These are phyloP conservation scores for Caenorhabditis uteleia DNA, from an alignment of 2,888 invertebrate genomes.

Conservation along the genomic window DNA sequence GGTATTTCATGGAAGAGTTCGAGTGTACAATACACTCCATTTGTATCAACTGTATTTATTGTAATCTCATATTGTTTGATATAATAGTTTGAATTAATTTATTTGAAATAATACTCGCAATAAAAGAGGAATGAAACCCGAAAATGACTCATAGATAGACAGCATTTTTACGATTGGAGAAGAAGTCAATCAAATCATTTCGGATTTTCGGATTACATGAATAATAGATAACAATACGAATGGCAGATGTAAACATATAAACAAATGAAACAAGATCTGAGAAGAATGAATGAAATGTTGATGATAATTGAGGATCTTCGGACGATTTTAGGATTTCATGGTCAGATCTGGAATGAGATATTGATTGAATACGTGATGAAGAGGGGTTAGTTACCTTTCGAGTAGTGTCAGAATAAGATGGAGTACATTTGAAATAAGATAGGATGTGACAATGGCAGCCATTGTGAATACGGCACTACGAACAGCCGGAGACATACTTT, in stretches of 20 bases:
- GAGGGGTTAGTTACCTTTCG: no score
- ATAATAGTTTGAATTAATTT: not conserved
- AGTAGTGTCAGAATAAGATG: conserved; percentile 63
- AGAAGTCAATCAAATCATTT: conserved; percentile 46
- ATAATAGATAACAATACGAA: conserved; percentile 67
- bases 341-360: conserved; percentile 47
- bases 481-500: conserved; percentile 50
- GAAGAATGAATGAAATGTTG: conserved; percentile 67
- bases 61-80: not conserved
- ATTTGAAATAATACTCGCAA: no score
- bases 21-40: no score
- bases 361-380: not conserved
- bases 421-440: conserved; percentile 65
- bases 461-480: conserved; percentile 66
- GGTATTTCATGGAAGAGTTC: conserved; percentile 22
- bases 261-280: conserved; percentile 65
- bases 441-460: conserved; percentile 67
- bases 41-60: not conserved
- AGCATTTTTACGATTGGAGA: conserved; percentile 30
- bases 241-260: conserved; percentile 67
- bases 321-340: conserved; percentile 55
- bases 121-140: no score
- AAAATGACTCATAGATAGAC: conserved; percentile 34
- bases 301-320: conserved; percentile 59
- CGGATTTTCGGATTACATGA: conserved; percentile 64